Evolutionary conservation across 1,140 invertebrate genomes (phyloP).

Genomic region (Drosophila pallidifrons): DNA sequence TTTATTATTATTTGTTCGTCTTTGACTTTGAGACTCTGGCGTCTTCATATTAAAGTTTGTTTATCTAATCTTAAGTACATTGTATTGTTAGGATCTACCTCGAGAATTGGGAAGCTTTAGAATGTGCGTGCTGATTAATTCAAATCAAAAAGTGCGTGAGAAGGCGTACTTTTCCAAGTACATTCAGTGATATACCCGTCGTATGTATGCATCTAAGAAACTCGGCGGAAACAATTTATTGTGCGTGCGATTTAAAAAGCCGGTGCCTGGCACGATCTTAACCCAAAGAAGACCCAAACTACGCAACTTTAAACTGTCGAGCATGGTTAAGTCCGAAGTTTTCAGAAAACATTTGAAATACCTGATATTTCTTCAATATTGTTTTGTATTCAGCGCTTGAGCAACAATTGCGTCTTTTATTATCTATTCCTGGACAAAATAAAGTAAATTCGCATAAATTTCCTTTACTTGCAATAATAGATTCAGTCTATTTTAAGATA

Average conservation of each 20-base stretch:
- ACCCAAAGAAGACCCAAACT: conserved; percentile 48
- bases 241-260: conserved; percentile 11
- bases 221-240: conserved; percentile 72
- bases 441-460: conserved; percentile 3
- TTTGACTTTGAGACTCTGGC: conserved; percentile 38
- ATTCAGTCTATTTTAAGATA: conserved; percentile 21
- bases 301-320: neutral
- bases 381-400: neutral
- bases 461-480: conserved; percentile 4
- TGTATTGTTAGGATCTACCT: conserved; percentile 9
- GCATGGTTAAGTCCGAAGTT: neutral
- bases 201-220: conserved; percentile 23
- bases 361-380: too few relatives aligned
- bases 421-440: neutral
- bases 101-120: neutral
- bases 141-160: conserved; percentile 57
- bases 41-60: conserved; percentile 18
- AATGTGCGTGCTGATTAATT: conserved; percentile 39
- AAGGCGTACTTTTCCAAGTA: conserved; percentile 7
- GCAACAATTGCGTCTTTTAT: conserved; percentile 1
- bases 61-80: conserved; percentile 28
- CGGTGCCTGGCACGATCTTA: conserved; percentile 67
- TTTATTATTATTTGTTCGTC: conserved; percentile 17
- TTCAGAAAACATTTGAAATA: neutral
- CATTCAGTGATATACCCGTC: conserved; percentile 4